Percentiles rank a stretch among this genome's conserved stretches.
Conservation (phyloP, 2,113 vertebrate species). For the Actenoides hombroni region DNA sequence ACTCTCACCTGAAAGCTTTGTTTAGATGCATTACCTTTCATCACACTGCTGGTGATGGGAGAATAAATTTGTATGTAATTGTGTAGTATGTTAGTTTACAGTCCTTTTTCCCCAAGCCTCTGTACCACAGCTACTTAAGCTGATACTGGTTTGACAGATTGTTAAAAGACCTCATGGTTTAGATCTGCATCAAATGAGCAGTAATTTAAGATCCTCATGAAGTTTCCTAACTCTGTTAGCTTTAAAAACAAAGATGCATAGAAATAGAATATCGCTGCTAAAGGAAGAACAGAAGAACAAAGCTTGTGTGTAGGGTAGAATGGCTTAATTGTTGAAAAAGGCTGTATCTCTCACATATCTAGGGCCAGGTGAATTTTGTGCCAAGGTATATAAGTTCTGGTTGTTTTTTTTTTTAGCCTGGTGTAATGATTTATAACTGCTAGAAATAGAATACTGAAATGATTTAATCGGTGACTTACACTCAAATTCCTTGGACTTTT, state of each 20-base stretch:
- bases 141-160: background rate
- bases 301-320: background rate
- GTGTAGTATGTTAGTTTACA: background rate
- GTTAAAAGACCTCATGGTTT: background rate
- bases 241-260: background rate
- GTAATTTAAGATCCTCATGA: background rate
- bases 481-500: background rate
- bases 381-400: background rate
- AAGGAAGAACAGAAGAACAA: background rate
- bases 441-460: background rate
- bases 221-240: background rate
- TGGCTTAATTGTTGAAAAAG: background rate
- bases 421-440: background rate
- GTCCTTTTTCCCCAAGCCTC: background rate
- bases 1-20: background rate
- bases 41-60: background rate
- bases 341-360: background rate
- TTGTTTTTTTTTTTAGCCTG: background rate
- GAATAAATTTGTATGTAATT: background rate
- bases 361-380: background rate
- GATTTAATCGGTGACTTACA: background rate
- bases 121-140: background rate
- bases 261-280: background rate
- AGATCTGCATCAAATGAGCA: background rate
- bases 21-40: background rate